Base-by-base conservation (phyloP, 1,140 invertebrate species). In the Ridgeia piscesae region DNA sequence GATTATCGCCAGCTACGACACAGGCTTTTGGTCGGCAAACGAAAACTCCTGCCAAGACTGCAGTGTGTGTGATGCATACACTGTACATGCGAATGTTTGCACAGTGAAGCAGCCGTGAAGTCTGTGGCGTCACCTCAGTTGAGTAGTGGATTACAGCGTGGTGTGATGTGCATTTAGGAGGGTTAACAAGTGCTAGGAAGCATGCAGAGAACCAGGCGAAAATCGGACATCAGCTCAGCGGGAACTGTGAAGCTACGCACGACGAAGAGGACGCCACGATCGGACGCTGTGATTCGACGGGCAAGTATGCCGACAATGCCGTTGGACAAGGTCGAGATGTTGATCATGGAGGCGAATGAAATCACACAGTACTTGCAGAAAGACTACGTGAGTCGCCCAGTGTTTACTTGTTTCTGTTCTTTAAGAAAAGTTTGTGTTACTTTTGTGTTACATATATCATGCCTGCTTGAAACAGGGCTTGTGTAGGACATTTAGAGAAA, bases 281-380 rank as follows among this genome's bases (percentile, higher is more conserved):
- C 42, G 42, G 9, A 14, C 27, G 35, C 91, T 77, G 58, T 21
- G 27, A 77, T 31, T 89, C 89, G 77, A 9, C 89, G 58, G 89
- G 35, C 31, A 91, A 33, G 31, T 35, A 48, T 34, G 33, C 48
- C 2, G 93, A 35, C 34, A 95, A 95, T 91, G 93, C 35, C 91
- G 34, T 17, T 95, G 89, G 95, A 95, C 92, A 94, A 94, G 89
- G 93, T 94, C 6, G 94, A 94, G 2, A 91, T 95, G 88, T 93
- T 95, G 50, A 48, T 96, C 21, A 92, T 95, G 91, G 95, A 96
- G 89, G 95, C 95, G 6, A 96, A 96, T 93, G 95, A 95, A 92
- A 95, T 96, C 58, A 94, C 94, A 89, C 95, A 95, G 93, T 93
- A 94, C 35, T 92, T 95, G 14, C 94, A 95, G 89, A 95, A 95